These are phyloP conservation scores for Callithrix jacchus DNA, from an alignment of 2,113 vertebrate genomes.

Conservation along the genomic window DNA sequence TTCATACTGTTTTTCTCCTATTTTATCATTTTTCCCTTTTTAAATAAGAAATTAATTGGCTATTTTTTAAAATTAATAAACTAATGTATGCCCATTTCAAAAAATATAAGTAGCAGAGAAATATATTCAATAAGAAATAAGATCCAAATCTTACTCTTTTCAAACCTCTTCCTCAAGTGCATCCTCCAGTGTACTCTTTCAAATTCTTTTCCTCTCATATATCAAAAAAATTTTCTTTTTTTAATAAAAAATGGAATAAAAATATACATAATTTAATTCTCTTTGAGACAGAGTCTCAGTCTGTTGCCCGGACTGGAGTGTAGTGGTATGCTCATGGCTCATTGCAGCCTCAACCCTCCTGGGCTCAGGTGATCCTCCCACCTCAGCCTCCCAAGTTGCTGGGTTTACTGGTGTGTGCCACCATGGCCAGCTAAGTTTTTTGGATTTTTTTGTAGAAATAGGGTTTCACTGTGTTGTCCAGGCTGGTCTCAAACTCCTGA, in stretches of 20 bases:
- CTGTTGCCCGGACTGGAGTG: too few species aligned
- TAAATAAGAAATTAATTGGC: background rate
- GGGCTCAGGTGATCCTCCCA: too few species aligned
- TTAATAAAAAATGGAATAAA: background rate
- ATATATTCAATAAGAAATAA: conserved; percentile 9
- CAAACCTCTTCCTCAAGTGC: background rate
- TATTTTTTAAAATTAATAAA: background rate
- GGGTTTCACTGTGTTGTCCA: too few species aligned
- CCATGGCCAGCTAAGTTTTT: too few species aligned
- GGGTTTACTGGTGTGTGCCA: too few species aligned
- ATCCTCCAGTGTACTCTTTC: background rate
- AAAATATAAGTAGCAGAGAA: background rate
- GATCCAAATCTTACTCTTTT: background rate
- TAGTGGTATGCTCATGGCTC: too few species aligned
- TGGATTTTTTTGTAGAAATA: too few species aligned
- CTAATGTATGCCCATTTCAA: background rate
- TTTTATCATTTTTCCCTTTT: background rate
- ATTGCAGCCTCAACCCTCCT: too few species aligned
- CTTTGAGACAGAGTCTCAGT: background rate
- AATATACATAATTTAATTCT: background rate
- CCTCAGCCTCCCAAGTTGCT: too few species aligned
- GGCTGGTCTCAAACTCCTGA: too few species aligned
- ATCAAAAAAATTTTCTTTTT: background rate
- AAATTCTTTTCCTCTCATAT: background rate
- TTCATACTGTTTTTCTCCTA: background rate